Evolutionary conservation across 2,888 invertebrate genomes (phyloP), one percentile per base, ranked within the genome.

Genomic region (Volucella inanis): DNA sequence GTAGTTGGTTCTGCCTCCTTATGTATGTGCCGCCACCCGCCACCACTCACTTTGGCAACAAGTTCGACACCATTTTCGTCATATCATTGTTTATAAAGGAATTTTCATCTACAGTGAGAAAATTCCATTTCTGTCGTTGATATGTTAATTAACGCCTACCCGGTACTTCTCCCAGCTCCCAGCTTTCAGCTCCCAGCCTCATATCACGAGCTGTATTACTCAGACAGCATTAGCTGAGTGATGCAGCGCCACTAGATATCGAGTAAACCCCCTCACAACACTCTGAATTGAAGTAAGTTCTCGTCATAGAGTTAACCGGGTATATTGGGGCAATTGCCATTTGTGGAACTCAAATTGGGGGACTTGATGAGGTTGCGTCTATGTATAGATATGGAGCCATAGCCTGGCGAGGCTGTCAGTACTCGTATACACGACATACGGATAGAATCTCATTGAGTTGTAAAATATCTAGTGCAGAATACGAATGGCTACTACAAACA

Each of bases 121-220:
- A 85, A 85, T 77, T 85, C 81, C 85, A 81, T 85, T 85, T 85
- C 85, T 81, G 76, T 85, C 85, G 81, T 81, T 64, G 85, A 85
- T 85, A 85, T 85, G 85, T 85, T 85, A 85, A 85, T 85, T 85
- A 85, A 81, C 81, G 72, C 85, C 81, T 81, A 45, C 55, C 68
- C 76, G 76, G 12, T 31, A 31, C n/a, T 18, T 52, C 12, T 15
- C 65, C 18, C 59, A 15, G 18, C 59, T 22, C 59, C 65, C 22
- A 45, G 41, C 2, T 22, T 52, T 59, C 22, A 45, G 41, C 2
- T 11, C 3, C 41, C 50, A 8, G 41, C 43, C 22, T 43, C 57
- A 65, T 59, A 12, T 31, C 8, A 22, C n/a, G n/a, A 31, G 43
- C 12, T 31, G 31, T 2, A 31, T 31, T 31, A 31, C 31, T 31